Conservation (phyloP, 2,797 vertebrate species). For the Coccyzus lansbergi region DNA sequence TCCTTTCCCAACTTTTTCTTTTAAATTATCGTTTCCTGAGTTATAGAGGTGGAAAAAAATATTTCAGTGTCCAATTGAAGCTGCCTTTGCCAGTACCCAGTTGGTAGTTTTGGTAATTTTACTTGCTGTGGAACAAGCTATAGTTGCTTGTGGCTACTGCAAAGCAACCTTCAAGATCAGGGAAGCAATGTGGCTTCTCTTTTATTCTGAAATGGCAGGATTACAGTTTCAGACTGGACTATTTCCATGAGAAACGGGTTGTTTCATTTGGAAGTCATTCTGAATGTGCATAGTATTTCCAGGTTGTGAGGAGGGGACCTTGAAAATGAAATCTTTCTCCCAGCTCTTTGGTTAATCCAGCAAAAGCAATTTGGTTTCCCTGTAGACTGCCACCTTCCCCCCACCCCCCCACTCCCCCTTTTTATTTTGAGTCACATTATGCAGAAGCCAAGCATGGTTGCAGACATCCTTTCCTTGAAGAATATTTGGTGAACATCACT, state of each 20-base stretch:
- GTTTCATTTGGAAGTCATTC: not conserved
- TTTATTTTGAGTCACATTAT: fast-evolving
- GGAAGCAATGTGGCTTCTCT: not conserved
- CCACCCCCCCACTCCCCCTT: no score
- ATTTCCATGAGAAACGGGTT: not conserved
- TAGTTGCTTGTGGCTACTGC: not conserved
- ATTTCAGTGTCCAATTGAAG: not conserved
- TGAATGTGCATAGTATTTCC: not conserved
- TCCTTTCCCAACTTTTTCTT: not conserved
- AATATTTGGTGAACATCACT: not conserved
- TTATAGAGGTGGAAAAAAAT: not conserved
- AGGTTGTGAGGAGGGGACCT: not conserved
- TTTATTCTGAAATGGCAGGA: not conserved
- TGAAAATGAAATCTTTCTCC: not conserved
- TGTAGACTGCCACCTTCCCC: not conserved
- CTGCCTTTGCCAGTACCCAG: not conserved
- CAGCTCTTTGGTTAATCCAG: not conserved
- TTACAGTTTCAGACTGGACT: not conserved
- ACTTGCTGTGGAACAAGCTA: not conserved
- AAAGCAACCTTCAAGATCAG: not conserved
- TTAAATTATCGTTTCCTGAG: not conserved
- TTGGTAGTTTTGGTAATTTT: not conserved
- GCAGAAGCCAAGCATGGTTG: not conserved
- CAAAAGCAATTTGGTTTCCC: not conserved
- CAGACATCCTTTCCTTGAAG: not conserved